Percentiles rank a stretch among this genome's conserved stretches.
Conservation (phyloP, 2,113 vertebrate species). For the Cyprinodon variegatus region DNA sequence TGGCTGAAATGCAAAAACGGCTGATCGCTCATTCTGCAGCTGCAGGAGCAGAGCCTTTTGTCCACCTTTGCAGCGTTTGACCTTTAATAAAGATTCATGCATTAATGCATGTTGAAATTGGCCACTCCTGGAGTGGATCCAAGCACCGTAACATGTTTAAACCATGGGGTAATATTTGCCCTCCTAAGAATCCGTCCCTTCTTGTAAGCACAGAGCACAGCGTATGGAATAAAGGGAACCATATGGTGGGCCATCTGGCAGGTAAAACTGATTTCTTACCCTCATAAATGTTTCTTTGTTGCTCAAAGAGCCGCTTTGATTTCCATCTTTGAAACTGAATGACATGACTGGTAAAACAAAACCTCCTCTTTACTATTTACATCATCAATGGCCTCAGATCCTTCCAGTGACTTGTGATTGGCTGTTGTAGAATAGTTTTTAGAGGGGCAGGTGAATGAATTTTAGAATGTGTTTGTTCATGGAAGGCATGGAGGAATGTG, state of each 20-base stretch:
- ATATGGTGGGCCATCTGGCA: not conserved
- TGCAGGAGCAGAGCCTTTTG: not conserved
- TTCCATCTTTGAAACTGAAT: constrained; percentile 19
- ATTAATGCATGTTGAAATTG: constrained; percentile 2
- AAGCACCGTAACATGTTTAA: constrained; percentile 4
- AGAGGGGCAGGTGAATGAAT: constrained; percentile 16
- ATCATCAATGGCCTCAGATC: not conserved
- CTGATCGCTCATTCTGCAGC: not conserved
- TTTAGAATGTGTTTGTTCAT: not conserved
- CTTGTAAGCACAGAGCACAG: not conserved
- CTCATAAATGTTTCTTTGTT: constrained; percentile 8
- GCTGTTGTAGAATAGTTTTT: not conserved
- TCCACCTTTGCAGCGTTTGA: not conserved
- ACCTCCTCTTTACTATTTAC: not conserved
- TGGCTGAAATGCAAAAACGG: not conserved
- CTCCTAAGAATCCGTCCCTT: not conserved
- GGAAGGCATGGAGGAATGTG: constrained; percentile 31
- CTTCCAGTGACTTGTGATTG: not conserved
- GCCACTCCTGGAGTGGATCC: not conserved
- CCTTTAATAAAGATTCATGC: not conserved
- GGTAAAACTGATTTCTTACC: constrained; percentile 4
- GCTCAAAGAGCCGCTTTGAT: not conserved
- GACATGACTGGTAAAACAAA: not conserved
- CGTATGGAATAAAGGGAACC: not conserved
- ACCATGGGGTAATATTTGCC: not conserved